Evolutionary conservation across 2,888 invertebrate species (phyloP).

Genomic region (Drosophila monieri): DNA sequence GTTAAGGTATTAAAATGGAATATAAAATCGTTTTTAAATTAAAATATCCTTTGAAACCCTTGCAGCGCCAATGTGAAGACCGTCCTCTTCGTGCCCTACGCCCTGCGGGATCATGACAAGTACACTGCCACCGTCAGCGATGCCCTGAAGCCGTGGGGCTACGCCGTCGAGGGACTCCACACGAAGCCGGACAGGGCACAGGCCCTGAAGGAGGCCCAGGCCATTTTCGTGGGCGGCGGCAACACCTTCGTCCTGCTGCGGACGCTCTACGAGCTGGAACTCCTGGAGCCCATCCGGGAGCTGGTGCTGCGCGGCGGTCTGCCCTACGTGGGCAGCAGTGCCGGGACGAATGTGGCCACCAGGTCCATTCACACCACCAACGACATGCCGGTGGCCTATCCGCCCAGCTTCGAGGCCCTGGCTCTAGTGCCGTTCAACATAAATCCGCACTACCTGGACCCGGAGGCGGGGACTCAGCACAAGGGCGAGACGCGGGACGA

Average conservation of each 20-base stretch:
- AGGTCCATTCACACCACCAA: slow-evolving; percentile 92
- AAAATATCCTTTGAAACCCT: neutral
- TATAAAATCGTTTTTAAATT: too few species aligned
- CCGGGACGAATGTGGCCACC: slow-evolving; percentile 93
- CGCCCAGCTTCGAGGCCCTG: slow-evolving; percentile 89
- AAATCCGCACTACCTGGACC: slow-evolving; percentile 92
- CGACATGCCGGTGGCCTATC: slow-evolving; percentile 94
- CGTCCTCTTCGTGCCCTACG: slow-evolving; percentile 91
- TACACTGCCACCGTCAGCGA: slow-evolving; percentile 87
- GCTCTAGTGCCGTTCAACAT: slow-evolving; percentile 92
- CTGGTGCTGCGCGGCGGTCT: slow-evolving; percentile 87
- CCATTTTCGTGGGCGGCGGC: slow-evolving; percentile 92
- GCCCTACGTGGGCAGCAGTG: slow-evolving; percentile 91
- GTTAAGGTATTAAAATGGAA: too few species aligned
- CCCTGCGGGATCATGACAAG: slow-evolving; percentile 87
- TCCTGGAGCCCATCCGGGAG: slow-evolving; percentile 87
- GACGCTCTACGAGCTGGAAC: slow-evolving; percentile 87
- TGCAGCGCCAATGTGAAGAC: slow-evolving; percentile 87
- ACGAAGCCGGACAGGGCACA: slow-evolving; percentile 85
- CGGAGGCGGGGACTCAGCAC: slow-evolving; percentile 86
- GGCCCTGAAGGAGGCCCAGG: slow-evolving; percentile 87
- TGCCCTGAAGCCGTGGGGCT: slow-evolving; percentile 88
- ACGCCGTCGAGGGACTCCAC: slow-evolving; percentile 88
- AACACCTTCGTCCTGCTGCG: slow-evolving; percentile 91
- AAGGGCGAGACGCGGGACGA: slow-evolving; percentile 92